Base-by-base conservation (phyloP, 1,140 invertebrate genomes). In the Lepidurus arcticus region DNA sequence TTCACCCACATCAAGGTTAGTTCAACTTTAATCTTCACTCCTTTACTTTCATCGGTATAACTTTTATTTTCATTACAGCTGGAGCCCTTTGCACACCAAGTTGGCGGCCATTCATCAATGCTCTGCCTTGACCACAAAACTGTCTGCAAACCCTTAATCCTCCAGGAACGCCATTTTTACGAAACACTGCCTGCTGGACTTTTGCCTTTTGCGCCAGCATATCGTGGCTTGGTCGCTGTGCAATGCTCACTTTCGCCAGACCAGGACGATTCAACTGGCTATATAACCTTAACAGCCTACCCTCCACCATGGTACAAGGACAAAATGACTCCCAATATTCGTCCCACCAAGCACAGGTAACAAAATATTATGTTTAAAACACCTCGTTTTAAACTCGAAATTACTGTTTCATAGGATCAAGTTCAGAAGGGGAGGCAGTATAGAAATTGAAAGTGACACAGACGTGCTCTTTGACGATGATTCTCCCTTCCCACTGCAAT, bases 71-170 rank as follows among this genome's bases (percentile, higher is more conserved):
- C 78, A 82, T 83, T 85, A 13, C 83, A 84, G 80, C 82, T 88
- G 80, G 85, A 88, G 79, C 89, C 88, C 8, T 87, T 88, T 81
- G 84, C 87, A 75, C 87, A 88, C 81, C 87, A 88, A 84, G 87
- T 88, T 80, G 88, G 89, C 44, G 89, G 89, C n/a, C 87, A 88
- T 81, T 88, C 87, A 13, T 87, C 86, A 44, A 87, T 90, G 84
- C 84, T 90, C 24, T 86, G 85, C 73, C 85, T 89, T 78, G 87
- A 90, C 82, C 85, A 87, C 45, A 83, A 84, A 21, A 90, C 88
- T 9, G 84, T 90, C 44, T 89, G 89, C 82, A 90, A 90, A 81
- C 88, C 88, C n/a, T 82, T 90, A 10, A 88, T 88, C 73, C 82
- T 84, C 7, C 82, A 87, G 80, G 89, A 90, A 82, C 84, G 87